Conservation (phyloP, 1,140 invertebrate genomes). For the Orussus abietinus region DNA sequence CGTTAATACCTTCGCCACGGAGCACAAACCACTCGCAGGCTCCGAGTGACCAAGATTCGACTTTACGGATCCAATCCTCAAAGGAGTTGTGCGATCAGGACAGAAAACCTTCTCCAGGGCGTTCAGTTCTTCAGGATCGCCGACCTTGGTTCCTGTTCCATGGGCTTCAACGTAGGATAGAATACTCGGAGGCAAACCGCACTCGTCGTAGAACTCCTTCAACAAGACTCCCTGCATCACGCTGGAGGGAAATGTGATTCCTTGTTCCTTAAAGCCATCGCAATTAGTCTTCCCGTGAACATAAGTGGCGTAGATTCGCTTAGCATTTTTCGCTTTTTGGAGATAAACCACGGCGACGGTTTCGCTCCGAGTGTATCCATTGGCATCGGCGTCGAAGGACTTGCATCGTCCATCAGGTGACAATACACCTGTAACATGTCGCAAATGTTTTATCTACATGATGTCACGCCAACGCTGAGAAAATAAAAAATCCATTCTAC, state of each 20-base stretch:
- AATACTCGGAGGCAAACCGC: constrained; percentile 64
- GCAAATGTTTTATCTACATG: too few relatives aligned
- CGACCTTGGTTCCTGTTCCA: constrained; percentile 77
- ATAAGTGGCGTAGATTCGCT: constrained; percentile 69
- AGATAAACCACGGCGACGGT: constrained; percentile 74
- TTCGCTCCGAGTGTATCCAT: constrained; percentile 75
- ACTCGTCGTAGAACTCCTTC: constrained; percentile 82
- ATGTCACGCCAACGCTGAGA: too few relatives aligned
- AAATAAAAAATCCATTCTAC: too few relatives aligned
- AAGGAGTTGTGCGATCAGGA: constrained; percentile 61
- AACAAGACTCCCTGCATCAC: constrained; percentile 75
- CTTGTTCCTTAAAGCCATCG: constrained; percentile 81
- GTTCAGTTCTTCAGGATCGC: constrained; percentile 84
- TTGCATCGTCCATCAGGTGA: constrained; percentile 83
- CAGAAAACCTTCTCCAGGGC: constrained; percentile 83
- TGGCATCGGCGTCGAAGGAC: constrained; percentile 80
- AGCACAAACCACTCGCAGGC: constrained; percentile 81
- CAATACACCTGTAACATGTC: constrained; percentile 76
- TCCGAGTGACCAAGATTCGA: constrained; percentile 93
- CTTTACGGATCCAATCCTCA: constrained; percentile 87
- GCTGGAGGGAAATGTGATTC: constrained; percentile 89
- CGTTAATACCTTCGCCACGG: constrained; percentile 72
- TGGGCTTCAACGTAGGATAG: constrained; percentile 88
- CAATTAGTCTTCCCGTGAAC: constrained; percentile 70
- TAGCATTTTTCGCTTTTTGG: constrained; percentile 76